These are phyloP conservation scores for Rhyacophila evoluta DNA, from an alignment of 2,888 invertebrate species.

Conservation along the genomic window DNA sequence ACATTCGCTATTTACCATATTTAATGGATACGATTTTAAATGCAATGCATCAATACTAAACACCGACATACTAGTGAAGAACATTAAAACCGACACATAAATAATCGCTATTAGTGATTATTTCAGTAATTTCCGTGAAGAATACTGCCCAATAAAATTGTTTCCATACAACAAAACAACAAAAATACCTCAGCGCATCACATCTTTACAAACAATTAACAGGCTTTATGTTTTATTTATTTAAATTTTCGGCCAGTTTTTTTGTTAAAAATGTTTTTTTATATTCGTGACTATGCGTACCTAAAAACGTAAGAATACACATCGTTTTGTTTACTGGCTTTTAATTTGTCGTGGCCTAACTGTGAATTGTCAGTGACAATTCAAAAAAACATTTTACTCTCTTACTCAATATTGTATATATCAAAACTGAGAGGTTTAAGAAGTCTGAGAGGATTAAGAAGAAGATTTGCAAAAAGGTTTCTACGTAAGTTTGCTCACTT, in stretches of 20 bases:
- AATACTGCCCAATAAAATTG: not conserved
- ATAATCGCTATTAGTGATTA: not conserved
- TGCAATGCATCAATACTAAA: not conserved
- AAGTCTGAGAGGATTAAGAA: too few species aligned
- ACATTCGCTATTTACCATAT: not conserved
- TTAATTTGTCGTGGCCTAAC: too few species aligned
- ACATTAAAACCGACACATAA: not conserved
- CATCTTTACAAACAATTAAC: not conserved
- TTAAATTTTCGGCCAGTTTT: not conserved
- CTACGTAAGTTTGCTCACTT: too few species aligned
- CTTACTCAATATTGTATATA: too few species aligned
- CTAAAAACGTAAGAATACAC: too few species aligned
- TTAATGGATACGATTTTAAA: not conserved
- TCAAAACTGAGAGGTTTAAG: too few species aligned
- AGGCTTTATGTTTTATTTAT: slow-evolving; percentile 5
- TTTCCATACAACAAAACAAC: not conserved
- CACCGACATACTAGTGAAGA: not conserved
- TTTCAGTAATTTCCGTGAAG: slow-evolving; percentile 22
- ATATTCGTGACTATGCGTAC: not conserved
- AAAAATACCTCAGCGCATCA: not conserved
- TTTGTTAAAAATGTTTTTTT: not conserved
- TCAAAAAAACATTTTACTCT: too few species aligned
- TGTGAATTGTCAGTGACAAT: too few species aligned
- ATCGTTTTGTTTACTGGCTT: too few species aligned
- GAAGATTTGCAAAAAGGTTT: too few species aligned